Evolutionary conservation across 53 echinoderm and acorn worm species (phyloP), one percentile per base, ranked within the genome.

Genomic region (Zoroaster sp.): DNA sequence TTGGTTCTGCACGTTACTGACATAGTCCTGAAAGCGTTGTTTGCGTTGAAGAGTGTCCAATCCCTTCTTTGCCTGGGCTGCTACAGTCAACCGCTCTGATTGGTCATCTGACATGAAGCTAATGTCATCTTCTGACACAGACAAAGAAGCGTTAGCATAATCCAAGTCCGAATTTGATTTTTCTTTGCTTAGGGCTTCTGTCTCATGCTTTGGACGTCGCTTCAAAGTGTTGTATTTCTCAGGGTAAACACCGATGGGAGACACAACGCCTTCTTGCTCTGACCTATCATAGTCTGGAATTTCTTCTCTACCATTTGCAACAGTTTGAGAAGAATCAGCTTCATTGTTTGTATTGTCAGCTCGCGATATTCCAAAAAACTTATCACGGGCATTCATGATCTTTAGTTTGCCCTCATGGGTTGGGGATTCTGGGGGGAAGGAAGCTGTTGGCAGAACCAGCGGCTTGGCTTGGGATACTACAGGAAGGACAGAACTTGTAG

Each of bases 141-240:
- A 59, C 17, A 44, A 21, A 30, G 54, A 3, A 38, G 70, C 4
- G 12, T 70, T 69, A 15, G 14, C 25, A 25, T 28, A 4, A 4
- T 81, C 81, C 35, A 36, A 38, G 31, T 7, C 53, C 43, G 65
- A 25, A 13, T 66, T 41, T 31, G 14, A 17, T 1, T 28, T 41
- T 28, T 65, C 25, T 40, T 67, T 66, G 40, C 30, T 31, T 14
- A 67, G 41, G 7, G 36, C 9, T 17, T 71, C 85, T 18, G 71
- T 36, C 35, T 85, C 85, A 51, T 85, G 85, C 45, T 70, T 96
- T 42, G 95, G 72, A 30, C 93, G 89, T 39, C 92, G 86, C 75
- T 92, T 92, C 88, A 96, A 59, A 12, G 92, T 92, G 69, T 92
- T 94, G 81, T 94, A 96, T 14, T 91, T 96, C 41, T 94, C 96